Percentiles rank a stretch among this genome's conserved stretches.
Conservation (phyloP, 1,140 invertebrate genomes). For the Cherax quadricarinatus region DNA sequence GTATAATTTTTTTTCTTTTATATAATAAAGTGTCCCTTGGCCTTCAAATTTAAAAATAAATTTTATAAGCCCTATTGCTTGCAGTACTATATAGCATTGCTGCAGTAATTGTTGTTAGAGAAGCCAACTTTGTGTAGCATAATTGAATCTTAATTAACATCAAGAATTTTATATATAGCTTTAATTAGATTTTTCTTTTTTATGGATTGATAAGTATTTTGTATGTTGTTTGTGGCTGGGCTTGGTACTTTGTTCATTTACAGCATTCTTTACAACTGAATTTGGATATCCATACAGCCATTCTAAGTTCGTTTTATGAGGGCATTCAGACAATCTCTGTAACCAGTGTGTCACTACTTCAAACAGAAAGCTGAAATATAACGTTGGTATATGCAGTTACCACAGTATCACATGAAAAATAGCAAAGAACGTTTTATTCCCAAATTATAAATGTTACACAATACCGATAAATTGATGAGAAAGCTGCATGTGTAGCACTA, state of each 20-base stretch:
- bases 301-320: too few species aligned
- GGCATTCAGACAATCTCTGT: not conserved
- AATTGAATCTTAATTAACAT: not conserved
- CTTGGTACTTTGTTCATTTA: not conserved
- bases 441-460: too few species aligned
- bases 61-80: not conserved
- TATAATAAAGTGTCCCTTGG: not conserved
- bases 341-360: too few species aligned
- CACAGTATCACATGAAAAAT: too few species aligned
- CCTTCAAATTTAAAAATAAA: not conserved
- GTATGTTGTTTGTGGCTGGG: not conserved
- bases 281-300: too few species aligned
- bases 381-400: too few species aligned
- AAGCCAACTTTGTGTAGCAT: slow-evolving; percentile 7
- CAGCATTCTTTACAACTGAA: too few species aligned
- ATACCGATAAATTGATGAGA: too few species aligned
- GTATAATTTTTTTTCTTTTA: not conserved
- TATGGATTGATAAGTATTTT: not conserved
- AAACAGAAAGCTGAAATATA: too few species aligned
- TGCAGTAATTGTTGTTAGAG: not conserved
- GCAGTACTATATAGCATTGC: not conserved
- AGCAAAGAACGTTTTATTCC: too few species aligned
- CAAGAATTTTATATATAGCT: not conserved
- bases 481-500: too few species aligned
- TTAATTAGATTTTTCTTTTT: not conserved